Evolutionary conservation across 2,888 invertebrate genomes (phyloP).

Genomic region (Sturmia bella): DNA sequence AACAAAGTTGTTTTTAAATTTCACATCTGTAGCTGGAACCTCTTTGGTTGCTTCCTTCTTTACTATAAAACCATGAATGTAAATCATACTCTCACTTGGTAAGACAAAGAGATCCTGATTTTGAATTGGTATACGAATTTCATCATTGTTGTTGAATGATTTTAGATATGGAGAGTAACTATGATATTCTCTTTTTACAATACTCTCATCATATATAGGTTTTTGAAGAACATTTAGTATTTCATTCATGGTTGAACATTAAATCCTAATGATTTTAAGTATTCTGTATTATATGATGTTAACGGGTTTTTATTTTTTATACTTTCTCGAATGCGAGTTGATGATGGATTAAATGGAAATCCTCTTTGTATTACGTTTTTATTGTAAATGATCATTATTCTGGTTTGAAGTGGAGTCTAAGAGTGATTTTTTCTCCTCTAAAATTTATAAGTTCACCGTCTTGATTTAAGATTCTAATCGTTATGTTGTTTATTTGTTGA

Average conservation of each 20-base stretch:
- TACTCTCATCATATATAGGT: constrained; percentile 8
- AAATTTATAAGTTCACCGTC: too few relatives aligned
- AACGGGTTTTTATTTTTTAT: constrained; percentile 1
- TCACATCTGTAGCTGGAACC: constrained; percentile 24
- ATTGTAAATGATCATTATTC: constrained; percentile 5
- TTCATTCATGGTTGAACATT: constrained; percentile 17
- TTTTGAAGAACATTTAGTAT: constrained; percentile 2
- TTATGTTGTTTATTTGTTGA: too few relatives aligned
- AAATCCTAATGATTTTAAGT: constrained; percentile 19
- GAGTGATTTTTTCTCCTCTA: constrained; percentile 2
- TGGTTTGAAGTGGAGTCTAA: constrained; percentile 7
- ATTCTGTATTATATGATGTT: constrained; percentile 16
- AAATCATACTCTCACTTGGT: constrained; percentile 18
- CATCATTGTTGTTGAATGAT: constrained; percentile 1
- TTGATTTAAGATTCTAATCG: too few relatives aligned
- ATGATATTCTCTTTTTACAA: constrained; percentile 19
- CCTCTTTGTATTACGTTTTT: neutral
- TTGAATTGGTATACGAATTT: constrained; percentile 16
- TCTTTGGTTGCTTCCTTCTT: constrained; percentile 20
- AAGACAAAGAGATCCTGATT: constrained; percentile 30
- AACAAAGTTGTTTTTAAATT: constrained; percentile 18
- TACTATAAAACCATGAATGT: constrained; percentile 22
- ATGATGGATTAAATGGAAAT: too few relatives aligned
- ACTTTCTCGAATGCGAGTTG: constrained; percentile 18
- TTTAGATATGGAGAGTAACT: constrained; percentile 26